Base-by-base conservation (phyloP, 2,888 invertebrate genomes). In the Camponotus fellah region DNA sequence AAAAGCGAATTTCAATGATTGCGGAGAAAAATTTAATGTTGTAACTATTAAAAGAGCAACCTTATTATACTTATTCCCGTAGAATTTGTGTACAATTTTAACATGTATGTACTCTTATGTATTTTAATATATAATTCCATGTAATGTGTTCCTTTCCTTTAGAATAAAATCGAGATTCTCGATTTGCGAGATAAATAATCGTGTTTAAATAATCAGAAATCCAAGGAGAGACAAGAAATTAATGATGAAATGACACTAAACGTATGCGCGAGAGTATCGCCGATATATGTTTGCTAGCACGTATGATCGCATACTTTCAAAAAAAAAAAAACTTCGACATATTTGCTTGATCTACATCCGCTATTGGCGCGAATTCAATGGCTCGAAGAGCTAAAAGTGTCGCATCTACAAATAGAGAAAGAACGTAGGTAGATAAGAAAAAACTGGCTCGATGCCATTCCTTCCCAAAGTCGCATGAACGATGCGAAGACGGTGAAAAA, bases 321-420 rank as follows among this genome's bases (percentile, higher is more conserved):
- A 92, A 93, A 91, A 89, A 26, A 26, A 26, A 26, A 26, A 26
- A 26, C 85, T 92, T 89, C 80, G 91, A 92, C 77, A 92, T 85
- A 86, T 91, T 91, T 86, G 91, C 89, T 89, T 87, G 92, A 87
- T 92, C 90, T 85, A 91, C 88, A 85, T 89, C 91, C 88, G 87
- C 85, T 85, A 92, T 85, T 90, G 92, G 89, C 91, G 89, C 88
- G 90, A 85, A 91, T 88, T 93, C 91, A 89, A 88, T 88, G 90
- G 91, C 91, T 89, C 91, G 91, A 87, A 89, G 86, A 86, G 91
- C 90, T 90, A 93, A 92, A 91, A 91, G 90, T 91, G 93, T 88
- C 90, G 92, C 86, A 92, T 93, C 92, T 93, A 93, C 83, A 92
- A 93, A 93, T 92, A 92, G 90, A 93, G 91, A 93, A 91, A 91